Evolutionary conservation across 2,888 invertebrate species (phyloP).

Genomic region (Atrina japonica): DNA sequence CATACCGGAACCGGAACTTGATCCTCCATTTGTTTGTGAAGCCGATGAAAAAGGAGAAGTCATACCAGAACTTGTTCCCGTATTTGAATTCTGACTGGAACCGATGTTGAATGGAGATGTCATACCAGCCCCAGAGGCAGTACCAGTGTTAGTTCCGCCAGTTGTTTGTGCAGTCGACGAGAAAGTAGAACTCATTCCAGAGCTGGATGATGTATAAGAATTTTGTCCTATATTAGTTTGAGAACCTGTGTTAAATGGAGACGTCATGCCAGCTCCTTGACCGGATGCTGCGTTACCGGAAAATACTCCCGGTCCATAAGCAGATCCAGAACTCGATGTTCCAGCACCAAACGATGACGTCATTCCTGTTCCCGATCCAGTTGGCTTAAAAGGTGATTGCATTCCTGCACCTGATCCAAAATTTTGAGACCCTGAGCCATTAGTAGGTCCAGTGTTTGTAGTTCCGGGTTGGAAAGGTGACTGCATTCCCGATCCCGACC

Average conservation of each 20-base stretch:
- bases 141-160: neutral
- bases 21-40: neutral
- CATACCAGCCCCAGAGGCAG: neutral
- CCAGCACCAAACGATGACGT: neutral
- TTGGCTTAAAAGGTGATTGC: slow-evolving; percentile 23
- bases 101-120: slow-evolving; percentile 18
- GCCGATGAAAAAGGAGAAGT: neutral
- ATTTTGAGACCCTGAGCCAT: neutral
- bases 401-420: slow-evolving; percentile 8
- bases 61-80: neutral
- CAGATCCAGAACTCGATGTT: neutral
- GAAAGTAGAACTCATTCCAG: slow-evolving; percentile 16
- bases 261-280: neutral
- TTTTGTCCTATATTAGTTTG: slow-evolving; percentile 5
- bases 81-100: too few relatives aligned
- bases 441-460: neutral
- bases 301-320: neutral
- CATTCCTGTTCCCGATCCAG: slow-evolving; percentile 6
- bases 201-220: neutral
- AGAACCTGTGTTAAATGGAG: slow-evolving; percentile 10
- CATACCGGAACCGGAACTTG: neutral
- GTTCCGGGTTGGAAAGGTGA: slow-evolving; percentile 14
- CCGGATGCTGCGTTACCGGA: neutral
- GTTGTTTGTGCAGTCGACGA: neutral
- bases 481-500: neutral